Percentiles rank a stretch among this genome's conserved stretches.
Evolutionary conservation across 35 echinoderm and acorn worm species (phyloP).

Genomic region (Apostichopus parvimensis): DNA sequence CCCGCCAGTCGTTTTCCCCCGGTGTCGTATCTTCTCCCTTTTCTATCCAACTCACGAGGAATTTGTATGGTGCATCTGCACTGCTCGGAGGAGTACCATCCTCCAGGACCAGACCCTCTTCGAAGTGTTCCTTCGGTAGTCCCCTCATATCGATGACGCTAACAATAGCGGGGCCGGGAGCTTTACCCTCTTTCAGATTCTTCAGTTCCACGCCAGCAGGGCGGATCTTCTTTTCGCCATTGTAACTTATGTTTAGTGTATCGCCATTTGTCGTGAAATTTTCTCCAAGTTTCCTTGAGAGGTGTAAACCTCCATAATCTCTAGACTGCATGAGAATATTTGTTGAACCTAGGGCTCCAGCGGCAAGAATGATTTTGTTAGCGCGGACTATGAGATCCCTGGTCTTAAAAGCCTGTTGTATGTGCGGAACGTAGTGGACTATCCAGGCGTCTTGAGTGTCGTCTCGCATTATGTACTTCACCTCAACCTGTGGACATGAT

Average conservation of each 20-base stretch:
- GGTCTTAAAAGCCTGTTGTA: slow-evolving; percentile 61
- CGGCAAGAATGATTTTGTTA: slow-evolving; percentile 67
- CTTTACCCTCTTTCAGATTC: slow-evolving; percentile 57
- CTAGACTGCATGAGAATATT: slow-evolving; percentile 75
- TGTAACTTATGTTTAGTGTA: slow-evolving; percentile 78
- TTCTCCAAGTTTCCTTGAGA: slow-evolving; percentile 64
- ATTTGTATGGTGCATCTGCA: slow-evolving; percentile 67
- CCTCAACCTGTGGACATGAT: slow-evolving; percentile 60
- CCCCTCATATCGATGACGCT: slow-evolving; percentile 69
- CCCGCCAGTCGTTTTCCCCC: slow-evolving; percentile 69
- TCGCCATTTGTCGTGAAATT: slow-evolving; percentile 78
- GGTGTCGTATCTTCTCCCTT: slow-evolving; percentile 73
- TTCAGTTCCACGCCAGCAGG: slow-evolving; percentile 53
- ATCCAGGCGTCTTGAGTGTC: slow-evolving; percentile 49
- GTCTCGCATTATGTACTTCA: slow-evolving; percentile 56
- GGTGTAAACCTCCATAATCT: slow-evolving; percentile 38
- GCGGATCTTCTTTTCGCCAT: slow-evolving; percentile 65
- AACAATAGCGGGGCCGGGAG: slow-evolving; percentile 61
- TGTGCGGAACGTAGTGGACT: slow-evolving; percentile 64
- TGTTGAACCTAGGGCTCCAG: slow-evolving; percentile 70
- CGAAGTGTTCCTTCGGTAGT: slow-evolving; percentile 21
- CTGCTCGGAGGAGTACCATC: slow-evolving; percentile 69
- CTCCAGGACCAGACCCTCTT: slow-evolving; percentile 67
- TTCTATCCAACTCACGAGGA: slow-evolving; percentile 64
- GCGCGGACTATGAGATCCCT: slow-evolving; percentile 61